Evolutionary conservation across 2,888 invertebrate species (phyloP).

Genomic region (Netelia virgata): DNA sequence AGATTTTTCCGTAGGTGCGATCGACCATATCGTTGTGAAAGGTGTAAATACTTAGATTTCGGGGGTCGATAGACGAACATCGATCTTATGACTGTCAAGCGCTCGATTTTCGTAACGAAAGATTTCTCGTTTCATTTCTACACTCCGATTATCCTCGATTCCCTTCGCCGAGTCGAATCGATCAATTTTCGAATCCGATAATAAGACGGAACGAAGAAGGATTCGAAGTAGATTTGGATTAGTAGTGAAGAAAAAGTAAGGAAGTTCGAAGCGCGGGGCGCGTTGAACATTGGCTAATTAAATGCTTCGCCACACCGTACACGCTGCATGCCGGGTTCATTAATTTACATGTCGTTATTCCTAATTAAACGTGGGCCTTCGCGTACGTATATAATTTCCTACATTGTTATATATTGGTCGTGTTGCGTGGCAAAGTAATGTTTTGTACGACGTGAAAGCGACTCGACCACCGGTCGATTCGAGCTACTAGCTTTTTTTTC

Average conservation of each 20-base stretch:
- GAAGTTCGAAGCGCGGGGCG: neutral
- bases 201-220: neutral
- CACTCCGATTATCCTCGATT: neutral
- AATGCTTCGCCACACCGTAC: slow-evolving; percentile 21
- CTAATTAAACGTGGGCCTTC: slow-evolving; percentile 26
- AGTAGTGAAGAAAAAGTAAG: neutral
- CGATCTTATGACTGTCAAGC: neutral
- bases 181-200: neutral
- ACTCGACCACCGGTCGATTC: slow-evolving; percentile 10
- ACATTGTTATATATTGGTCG: slow-evolving; percentile 16
- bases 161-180: slow-evolving; percentile 11
- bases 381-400: neutral
- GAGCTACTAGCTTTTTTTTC: slow-evolving; percentile 38
- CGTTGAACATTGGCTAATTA: slow-evolving; percentile 17
- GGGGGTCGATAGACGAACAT: slow-evolving; percentile 10
- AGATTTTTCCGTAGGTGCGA: slow-evolving; percentile 10
- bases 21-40: slow-evolving; percentile 25
- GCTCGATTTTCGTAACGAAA: slow-evolving; percentile 8
- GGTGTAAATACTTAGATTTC: slow-evolving; percentile 46
- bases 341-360: neutral
- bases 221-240: neutral
- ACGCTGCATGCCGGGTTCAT: neutral
- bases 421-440: slow-evolving; percentile 5
- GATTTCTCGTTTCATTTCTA: neutral
- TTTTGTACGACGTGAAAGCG: slow-evolving; percentile 37